These are phyloP conservation scores for Pseudochromis fuscus DNA, from an alignment of 2,797 vertebrate species.

Conservation along the genomic window DNA sequence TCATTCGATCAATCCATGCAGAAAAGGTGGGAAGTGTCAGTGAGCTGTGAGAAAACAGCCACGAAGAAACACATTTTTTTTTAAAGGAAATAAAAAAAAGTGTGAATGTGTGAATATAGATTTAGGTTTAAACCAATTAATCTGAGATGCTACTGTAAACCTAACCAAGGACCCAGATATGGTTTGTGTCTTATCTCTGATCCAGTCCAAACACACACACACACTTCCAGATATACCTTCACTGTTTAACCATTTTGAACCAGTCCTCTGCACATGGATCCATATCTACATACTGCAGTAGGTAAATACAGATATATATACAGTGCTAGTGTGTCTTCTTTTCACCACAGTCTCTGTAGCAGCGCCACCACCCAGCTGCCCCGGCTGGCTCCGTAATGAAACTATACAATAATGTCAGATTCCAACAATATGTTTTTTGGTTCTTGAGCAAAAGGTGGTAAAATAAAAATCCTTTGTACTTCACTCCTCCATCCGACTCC, in stretches of 20 bases:
- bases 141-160: constrained; percentile 15
- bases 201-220: constrained; percentile 26
- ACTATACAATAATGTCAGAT: constrained; percentile 49
- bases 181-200: background rate
- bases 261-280: constrained; percentile 52
- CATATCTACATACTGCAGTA: constrained; percentile 51
- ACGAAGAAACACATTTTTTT: too few relatives aligned
- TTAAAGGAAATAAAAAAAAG: background rate
- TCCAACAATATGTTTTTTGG: constrained; percentile 67
- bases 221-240: constrained; percentile 17
- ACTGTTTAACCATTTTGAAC: constrained; percentile 33
- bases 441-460: constrained; percentile 55
- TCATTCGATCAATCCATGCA: constrained; percentile 11
- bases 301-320: constrained; percentile 59
- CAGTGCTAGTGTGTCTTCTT: constrained; percentile 32
- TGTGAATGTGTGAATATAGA: background rate
- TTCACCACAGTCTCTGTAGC: constrained; percentile 41
- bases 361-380: constrained; percentile 58
- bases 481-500: constrained; percentile 13
- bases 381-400: constrained; percentile 51
- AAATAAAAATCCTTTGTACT: constrained; percentile 43
- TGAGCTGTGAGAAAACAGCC: background rate
- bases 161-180: background rate
- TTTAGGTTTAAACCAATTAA: background rate
- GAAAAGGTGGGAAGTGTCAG: background rate